phyloP scores from a whole-genome alignment of 2,113 vertebrate species.

The Panurus biarmicus region DNA sequence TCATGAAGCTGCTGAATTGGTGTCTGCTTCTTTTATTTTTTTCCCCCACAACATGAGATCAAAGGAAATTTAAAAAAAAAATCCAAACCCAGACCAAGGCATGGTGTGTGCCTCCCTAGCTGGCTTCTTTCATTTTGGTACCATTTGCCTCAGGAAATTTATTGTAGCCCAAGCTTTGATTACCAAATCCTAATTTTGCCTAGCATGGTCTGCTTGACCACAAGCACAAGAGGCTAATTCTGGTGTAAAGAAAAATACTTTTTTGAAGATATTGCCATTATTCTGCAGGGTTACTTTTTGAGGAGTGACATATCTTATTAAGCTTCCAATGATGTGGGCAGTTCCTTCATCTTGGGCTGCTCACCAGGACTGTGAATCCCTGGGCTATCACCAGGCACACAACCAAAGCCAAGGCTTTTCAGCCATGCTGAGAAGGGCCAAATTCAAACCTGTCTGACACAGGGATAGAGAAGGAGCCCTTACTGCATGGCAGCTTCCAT shows the following conservation, averaged over 20 bases:
- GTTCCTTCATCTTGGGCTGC: background rate
- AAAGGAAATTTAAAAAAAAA: background rate
- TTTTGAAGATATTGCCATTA: background rate
- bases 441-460: background rate
- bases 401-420: background rate
- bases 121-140: background rate
- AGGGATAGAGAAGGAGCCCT: background rate
- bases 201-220: background rate
- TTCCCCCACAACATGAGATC: background rate
- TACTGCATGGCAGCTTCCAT: background rate
- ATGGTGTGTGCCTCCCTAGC: fast-evolving
- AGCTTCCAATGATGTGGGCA: background rate
- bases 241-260: background rate
- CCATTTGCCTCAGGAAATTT: background rate
- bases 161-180: background rate
- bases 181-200: background rate
- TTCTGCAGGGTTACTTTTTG: background rate
- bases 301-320: background rate
- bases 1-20: background rate
- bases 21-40: background rate
- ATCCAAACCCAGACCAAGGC: background rate
- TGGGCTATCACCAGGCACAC: background rate
- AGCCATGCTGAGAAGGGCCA: background rate
- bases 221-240: background rate
- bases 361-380: background rate